These are phyloP conservation scores for Enteromius paludinosus DNA, from an alignment of 2,797 vertebrate species.

Conservation along the genomic window DNA sequence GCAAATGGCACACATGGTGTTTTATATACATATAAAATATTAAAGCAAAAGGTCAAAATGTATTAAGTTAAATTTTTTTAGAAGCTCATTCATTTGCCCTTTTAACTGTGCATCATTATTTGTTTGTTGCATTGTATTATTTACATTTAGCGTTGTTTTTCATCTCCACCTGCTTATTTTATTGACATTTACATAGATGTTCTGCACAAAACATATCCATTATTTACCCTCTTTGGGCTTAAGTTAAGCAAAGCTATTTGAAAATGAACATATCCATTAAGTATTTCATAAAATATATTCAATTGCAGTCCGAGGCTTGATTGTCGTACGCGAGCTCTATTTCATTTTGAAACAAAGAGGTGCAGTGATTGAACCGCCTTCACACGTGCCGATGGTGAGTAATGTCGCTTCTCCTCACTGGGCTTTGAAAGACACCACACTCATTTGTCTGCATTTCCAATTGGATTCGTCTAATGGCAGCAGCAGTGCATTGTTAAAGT, in stretches of 20 bases:
- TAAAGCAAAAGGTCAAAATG: background rate
- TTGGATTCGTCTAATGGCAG: constrained; percentile 57
- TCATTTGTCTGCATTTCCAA: constrained; percentile 68
- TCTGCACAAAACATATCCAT: background rate
- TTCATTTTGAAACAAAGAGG: constrained; percentile 55
- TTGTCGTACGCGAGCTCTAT: constrained; percentile 37
- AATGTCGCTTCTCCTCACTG: constrained; percentile 58
- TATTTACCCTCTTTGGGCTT: constrained; percentile 34
- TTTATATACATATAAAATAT: background rate
- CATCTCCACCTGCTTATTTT: background rate
- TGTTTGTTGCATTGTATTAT: background rate
- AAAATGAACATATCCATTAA: constrained; percentile 63
- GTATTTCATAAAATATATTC: constrained; percentile 57
- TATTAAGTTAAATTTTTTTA: background rate
- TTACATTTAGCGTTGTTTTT: background rate
- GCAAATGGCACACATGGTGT: background rate
- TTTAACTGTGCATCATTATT: background rate
- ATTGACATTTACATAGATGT: constrained; percentile 1
- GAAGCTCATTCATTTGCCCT: background rate
- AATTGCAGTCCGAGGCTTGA: constrained; percentile 56
- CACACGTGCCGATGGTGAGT: constrained; percentile 62
- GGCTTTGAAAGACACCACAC: constrained; percentile 63
- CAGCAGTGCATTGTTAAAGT: constrained; percentile 57
- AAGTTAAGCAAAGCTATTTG: constrained; percentile 45
- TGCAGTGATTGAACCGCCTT: constrained; percentile 57